Evolutionary conservation across 2,888 invertebrate genomes (phyloP).

Genomic region (Nemapogon koenigi): DNA sequence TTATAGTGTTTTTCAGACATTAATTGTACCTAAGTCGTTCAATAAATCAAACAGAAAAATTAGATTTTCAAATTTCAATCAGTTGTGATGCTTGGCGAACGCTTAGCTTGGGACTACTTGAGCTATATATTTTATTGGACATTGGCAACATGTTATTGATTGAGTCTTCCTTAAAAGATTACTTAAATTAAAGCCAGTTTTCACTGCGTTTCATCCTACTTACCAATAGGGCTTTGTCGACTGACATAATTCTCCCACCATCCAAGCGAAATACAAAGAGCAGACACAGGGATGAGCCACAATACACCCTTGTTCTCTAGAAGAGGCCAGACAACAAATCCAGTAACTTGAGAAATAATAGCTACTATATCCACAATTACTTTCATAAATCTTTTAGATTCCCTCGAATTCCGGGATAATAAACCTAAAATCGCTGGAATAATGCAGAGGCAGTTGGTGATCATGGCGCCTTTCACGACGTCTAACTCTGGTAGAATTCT

Average conservation of each 20-base stretch:
- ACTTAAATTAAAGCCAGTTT: too few species aligned
- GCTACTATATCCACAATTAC: conserved; percentile 85
- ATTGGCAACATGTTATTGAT: too few species aligned
- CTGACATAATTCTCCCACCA: conserved; percentile 99
- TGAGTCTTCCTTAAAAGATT: too few species aligned
- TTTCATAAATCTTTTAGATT: conserved; percentile 78
- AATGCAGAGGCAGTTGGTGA: conserved; percentile 94
- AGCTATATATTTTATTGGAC: too few species aligned
- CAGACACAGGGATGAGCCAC: conserved; percentile 86
- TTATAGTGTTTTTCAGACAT: too few species aligned
- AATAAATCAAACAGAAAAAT: too few species aligned
- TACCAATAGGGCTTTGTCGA: conserved; percentile 81
- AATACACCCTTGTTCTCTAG: conserved; percentile 76
- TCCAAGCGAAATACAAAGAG: conserved; percentile 86
- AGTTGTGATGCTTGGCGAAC: too few species aligned
- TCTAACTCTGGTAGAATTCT: conserved; percentile 90
- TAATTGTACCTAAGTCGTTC: too few species aligned
- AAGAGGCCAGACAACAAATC: conserved; percentile 92
- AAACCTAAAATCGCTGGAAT: conserved; percentile 82
- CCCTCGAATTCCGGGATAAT: conserved; percentile 82
- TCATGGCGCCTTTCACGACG: conserved; percentile 93
- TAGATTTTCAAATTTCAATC: too few species aligned
- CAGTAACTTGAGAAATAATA: conserved; percentile 87
- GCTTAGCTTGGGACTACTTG: too few species aligned
- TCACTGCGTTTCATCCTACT: too few species aligned